A percentile compares a stretch with the other conserved stretches of the same genome.
Conservation (phyloP, 2,797 vertebrate genomes). For the Cichlasoma orientale region DNA sequence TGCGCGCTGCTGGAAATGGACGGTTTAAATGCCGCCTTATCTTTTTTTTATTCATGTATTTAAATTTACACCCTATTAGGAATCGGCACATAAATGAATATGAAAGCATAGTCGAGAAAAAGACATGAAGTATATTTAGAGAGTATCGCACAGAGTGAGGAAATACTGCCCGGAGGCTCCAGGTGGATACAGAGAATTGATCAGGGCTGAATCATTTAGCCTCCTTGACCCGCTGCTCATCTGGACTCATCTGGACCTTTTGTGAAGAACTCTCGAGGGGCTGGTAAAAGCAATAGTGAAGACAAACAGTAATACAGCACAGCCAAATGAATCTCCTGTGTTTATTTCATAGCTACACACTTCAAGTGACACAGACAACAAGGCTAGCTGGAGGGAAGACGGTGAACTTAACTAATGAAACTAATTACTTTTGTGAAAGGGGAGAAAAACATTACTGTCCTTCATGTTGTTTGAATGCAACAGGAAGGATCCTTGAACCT, state of each 20-base stretch:
- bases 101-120: not conserved
- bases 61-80: not conserved
- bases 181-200: not conserved
- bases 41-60: not conserved
- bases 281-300: not conserved
- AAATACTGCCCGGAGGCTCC: not conserved
- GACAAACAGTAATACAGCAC: not conserved
- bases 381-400: not conserved
- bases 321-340: not conserved
- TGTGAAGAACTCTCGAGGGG: not conserved
- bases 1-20: not conserved
- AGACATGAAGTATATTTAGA: not conserved
- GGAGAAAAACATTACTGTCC: not conserved
- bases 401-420: not conserved
- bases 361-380: no score
- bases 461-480: not conserved
- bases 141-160: not conserved
- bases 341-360: not conserved
- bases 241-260: not conserved
- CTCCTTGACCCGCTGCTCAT: accelerated
- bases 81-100: not conserved
- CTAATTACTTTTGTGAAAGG: not conserved
- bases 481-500: not conserved
- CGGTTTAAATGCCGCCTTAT: not conserved
- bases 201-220: not conserved